Percentiles rank a stretch among this genome's conserved stretches.
Conservation (phyloP, 2,888 invertebrate species). For the Drosophila villosipedis region DNA sequence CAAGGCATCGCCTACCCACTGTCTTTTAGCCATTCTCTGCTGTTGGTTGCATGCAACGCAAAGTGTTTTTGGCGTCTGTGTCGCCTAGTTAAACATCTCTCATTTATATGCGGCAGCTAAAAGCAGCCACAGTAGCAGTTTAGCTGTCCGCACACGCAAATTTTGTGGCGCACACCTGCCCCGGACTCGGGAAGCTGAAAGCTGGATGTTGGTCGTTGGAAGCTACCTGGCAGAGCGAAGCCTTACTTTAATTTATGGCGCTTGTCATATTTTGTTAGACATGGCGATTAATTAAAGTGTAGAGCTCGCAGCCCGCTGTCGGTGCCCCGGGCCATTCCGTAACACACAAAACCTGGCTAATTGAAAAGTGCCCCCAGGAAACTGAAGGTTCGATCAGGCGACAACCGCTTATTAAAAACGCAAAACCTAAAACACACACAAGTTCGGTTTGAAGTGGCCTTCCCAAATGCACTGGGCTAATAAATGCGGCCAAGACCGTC, state of each 20-base stretch:
- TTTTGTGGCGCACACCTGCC: constrained; percentile 64
- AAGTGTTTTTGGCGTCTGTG: constrained; percentile 54
- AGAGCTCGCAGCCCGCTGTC: constrained; percentile 17
- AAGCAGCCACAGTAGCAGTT: constrained; percentile 68
- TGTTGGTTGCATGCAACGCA: constrained; percentile 47
- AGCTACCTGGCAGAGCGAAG: constrained; percentile 19
- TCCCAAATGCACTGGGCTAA: constrained; percentile 67
- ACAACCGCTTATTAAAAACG: constrained; percentile 79
- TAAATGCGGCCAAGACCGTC: constrained; percentile 59
- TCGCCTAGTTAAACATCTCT: constrained; percentile 80
- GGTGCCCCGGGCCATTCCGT: constrained; percentile 30
- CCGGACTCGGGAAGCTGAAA: constrained; percentile 5
- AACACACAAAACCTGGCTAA: constrained; percentile 54
- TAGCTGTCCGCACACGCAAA: constrained; percentile 81
- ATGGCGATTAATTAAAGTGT: constrained; percentile 80
- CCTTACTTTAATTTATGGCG: constrained; percentile 75
- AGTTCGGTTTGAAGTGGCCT: constrained; percentile 65
- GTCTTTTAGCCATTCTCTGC: not conserved
- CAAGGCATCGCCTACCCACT: constrained; percentile 39
- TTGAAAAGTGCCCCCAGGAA: constrained; percentile 73
- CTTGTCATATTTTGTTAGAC: constrained; percentile 82
- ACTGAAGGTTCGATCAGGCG: constrained; percentile 48
- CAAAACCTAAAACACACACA: constrained; percentile 13
- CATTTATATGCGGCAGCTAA: constrained; percentile 73
- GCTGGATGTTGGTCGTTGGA: constrained; percentile 27